Conservation (phyloP, 2,113 vertebrate species). For the Brienomyrus brachyistius region DNA sequence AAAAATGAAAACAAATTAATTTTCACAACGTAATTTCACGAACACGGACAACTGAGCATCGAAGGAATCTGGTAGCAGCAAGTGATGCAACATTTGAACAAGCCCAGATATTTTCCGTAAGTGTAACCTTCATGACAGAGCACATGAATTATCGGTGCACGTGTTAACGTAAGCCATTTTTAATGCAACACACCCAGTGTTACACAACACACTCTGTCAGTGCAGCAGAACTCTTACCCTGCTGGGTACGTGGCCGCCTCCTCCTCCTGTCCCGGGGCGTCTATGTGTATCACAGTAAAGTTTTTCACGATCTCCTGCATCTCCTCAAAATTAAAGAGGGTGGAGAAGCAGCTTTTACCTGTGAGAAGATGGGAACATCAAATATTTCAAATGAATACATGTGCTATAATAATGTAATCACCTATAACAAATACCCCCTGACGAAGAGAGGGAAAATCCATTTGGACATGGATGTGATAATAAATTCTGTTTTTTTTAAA, state of each 20-base stretch:
- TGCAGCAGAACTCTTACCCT: constrained; percentile 52
- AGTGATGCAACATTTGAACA: not conserved
- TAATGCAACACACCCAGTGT: constrained; percentile 1
- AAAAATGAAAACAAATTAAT: not conserved
- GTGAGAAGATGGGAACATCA: constrained; percentile 17
- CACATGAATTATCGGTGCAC: not conserved
- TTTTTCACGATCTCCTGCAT: constrained; percentile 92
- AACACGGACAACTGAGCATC: not conserved
- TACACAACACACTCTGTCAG: not conserved
- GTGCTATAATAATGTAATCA: not conserved
- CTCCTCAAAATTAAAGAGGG: constrained; percentile 77
- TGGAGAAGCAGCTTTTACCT: constrained; percentile 84
- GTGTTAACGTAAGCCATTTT: not conserved
- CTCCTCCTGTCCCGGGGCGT: constrained; percentile 81
- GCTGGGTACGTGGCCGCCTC: constrained; percentile 69
- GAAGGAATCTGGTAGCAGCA: not conserved
- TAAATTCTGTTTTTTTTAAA: not conserved
- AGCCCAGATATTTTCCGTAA: not conserved
- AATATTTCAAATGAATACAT: not conserved
- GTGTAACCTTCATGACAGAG: not conserved
- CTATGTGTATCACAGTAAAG: constrained; percentile 79
- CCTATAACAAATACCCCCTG: not conserved
- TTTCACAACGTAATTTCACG: not conserved
- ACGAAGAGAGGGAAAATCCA: not conserved
- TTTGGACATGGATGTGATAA: not conserved